Evolutionary conservation across 1,140 invertebrate genomes (phyloP).

Genomic region (Brachystomella parvula): DNA sequence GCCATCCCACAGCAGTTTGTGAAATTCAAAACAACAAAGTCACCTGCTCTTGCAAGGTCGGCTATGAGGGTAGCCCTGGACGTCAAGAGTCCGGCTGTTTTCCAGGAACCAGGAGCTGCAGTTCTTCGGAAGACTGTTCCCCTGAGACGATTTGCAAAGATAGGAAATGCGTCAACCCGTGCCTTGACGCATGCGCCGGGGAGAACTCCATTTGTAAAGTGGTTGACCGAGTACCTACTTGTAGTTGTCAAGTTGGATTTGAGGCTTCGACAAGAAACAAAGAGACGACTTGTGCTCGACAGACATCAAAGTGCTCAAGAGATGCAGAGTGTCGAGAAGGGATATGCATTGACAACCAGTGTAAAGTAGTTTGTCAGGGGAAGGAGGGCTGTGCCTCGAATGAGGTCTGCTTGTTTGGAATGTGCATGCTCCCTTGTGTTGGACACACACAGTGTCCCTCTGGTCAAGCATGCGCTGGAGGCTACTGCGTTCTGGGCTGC

Average conservation of each 20-base stretch:
- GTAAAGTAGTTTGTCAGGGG: constrained; percentile 69
- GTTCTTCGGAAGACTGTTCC: constrained; percentile 66
- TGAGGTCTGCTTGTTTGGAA: constrained; percentile 68
- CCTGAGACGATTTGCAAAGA: constrained; percentile 61
- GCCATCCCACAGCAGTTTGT: constrained; percentile 70
- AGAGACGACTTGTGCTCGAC: constrained; percentile 64
- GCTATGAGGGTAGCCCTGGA: background rate
- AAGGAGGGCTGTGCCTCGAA: constrained; percentile 66
- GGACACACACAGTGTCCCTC: constrained; percentile 68
- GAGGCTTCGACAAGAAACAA: constrained; percentile 44
- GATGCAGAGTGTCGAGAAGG: constrained; percentile 68
- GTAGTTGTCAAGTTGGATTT: constrained; percentile 65
- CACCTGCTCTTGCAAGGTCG: background rate
- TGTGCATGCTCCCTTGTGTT: constrained; percentile 66
- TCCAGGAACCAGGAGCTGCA: constrained; percentile 50
- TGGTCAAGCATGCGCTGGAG: constrained; percentile 69
- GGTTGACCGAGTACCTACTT: constrained; percentile 61
- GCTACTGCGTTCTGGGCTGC: constrained; percentile 64
- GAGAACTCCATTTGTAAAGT: constrained; percentile 68
- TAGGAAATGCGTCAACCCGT: constrained; percentile 66
- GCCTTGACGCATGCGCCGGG: constrained; percentile 60
- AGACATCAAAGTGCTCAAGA: constrained; percentile 53
- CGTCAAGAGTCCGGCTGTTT: background rate
- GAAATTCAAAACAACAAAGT: constrained; percentile 41
- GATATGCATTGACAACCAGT: constrained; percentile 71